phyloP scores from a whole-genome alignment of 2,113 vertebrate genomes.

The Ivindomyrus marchei region DNA sequence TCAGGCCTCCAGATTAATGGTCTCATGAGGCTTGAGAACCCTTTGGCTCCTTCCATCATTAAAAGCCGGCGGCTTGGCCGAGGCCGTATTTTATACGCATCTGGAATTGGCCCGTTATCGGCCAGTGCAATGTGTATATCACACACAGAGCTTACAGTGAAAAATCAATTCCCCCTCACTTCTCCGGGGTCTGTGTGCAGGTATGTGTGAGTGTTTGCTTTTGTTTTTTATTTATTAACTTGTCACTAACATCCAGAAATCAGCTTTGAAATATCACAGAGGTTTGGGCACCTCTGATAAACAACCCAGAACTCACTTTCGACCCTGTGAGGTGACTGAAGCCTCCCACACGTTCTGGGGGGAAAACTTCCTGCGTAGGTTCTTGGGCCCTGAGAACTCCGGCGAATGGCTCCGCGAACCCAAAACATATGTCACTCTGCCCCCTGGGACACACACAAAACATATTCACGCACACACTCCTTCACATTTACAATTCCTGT shows the following conservation, averaged over 20 bases:
- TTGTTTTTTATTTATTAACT: constrained; percentile 13
- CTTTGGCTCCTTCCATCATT: constrained; percentile 53
- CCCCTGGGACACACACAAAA: background rate
- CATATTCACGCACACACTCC: background rate
- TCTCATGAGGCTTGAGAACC: constrained; percentile 44
- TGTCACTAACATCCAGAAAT: background rate
- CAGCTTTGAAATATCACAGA: background rate
- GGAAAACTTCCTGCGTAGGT: background rate
- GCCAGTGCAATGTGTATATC: constrained; percentile 47
- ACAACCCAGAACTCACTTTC: background rate
- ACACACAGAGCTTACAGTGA: constrained; percentile 30
- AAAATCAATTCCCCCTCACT: constrained; percentile 38
- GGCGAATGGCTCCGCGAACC: background rate
- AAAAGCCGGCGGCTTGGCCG: constrained; percentile 41
- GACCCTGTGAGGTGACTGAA: background rate
- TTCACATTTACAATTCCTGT: background rate
- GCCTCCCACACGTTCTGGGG: background rate
- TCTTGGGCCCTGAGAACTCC: background rate
- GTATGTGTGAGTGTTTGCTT: constrained; percentile 1
- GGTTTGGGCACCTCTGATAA: background rate
- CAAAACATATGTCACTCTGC: background rate
- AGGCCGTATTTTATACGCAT: constrained; percentile 44
- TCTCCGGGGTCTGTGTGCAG: background rate
- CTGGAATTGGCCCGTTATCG: constrained; percentile 50
- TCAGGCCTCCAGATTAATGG: constrained; percentile 52